Conservation (phyloP, 2,888 invertebrate species). For the Morpho helenor region DNA sequence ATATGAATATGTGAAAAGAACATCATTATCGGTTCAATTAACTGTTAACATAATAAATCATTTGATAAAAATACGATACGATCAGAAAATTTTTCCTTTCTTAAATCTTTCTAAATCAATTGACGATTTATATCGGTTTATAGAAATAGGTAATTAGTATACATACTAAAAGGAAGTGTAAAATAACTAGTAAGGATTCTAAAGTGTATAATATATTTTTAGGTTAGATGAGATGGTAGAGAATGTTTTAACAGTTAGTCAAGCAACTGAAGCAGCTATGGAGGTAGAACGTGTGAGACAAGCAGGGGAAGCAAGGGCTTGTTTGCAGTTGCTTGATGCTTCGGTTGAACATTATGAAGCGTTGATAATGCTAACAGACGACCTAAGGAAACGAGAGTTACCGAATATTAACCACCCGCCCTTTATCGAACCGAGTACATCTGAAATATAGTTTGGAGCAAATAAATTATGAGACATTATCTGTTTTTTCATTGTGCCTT, state of each 20-base stretch:
- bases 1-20: too few relatives aligned
- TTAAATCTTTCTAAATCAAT: too few relatives aligned
- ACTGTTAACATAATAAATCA: too few relatives aligned
- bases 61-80: too few relatives aligned
- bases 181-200: too few relatives aligned
- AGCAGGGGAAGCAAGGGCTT: slow-evolving; percentile 47
- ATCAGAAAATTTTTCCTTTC: too few relatives aligned
- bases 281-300: slow-evolving; percentile 53
- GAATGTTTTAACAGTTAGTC: slow-evolving; percentile 49
- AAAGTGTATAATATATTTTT: slow-evolving; percentile 4
- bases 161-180: too few relatives aligned
- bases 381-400: slow-evolving; percentile 44
- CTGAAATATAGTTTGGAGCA: slow-evolving; percentile 17
- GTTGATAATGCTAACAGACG: slow-evolving; percentile 54
- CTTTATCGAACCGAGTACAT: slow-evolving; percentile 45
- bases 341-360: slow-evolving; percentile 65
- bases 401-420: slow-evolving; percentile 47
- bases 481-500: too few relatives aligned
- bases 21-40: too few relatives aligned
- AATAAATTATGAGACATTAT: background rate
- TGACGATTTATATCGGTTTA: too few relatives aligned
- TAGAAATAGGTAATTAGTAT: too few relatives aligned
- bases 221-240: slow-evolving; percentile 66
- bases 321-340: slow-evolving; percentile 54
- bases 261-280: slow-evolving; percentile 51